phyloP scores from a whole-genome alignment of 2,113 vertebrate genomes.

The Geococcyx californianus region DNA sequence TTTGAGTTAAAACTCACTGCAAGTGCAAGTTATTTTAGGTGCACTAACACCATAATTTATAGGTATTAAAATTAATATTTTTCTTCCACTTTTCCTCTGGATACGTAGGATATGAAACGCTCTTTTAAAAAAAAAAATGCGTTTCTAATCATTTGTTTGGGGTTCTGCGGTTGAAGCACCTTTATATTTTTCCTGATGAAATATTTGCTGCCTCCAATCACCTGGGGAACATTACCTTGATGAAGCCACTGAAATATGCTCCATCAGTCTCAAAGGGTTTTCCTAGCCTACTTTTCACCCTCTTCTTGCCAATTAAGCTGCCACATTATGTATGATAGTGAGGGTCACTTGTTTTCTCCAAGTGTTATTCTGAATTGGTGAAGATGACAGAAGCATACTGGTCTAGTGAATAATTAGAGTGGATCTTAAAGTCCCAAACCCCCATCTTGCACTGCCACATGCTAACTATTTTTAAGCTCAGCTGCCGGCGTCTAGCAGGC shows the following conservation, averaged over 20 bases:
- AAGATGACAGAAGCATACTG: conserved; percentile 87
- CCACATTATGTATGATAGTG: conserved; percentile 96
- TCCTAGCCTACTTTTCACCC: conserved; percentile 85
- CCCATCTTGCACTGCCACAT: conserved; percentile 81
- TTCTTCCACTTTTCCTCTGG: conserved; percentile 76
- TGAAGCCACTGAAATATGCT: conserved; percentile 91
- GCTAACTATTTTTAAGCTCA: conserved; percentile 85
- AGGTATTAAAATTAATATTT: conserved; percentile 84
- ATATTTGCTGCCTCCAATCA: conserved; percentile 90
- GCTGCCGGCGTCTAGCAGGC: conserved; percentile 32
- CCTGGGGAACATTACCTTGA: conserved; percentile 91
- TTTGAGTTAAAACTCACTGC: conserved; percentile 81
- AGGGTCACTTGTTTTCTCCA: conserved; percentile 86
- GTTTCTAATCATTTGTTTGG: conserved; percentile 73
- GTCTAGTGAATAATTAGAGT: conserved; percentile 91
- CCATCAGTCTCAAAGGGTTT: conserved; percentile 89
- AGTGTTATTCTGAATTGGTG: conserved; percentile 80
- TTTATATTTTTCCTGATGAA: conserved; percentile 82
- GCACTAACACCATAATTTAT: conserved; percentile 77
- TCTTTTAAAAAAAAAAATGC: conserved; percentile 70
- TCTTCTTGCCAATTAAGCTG: conserved; percentile 93
- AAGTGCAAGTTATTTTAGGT: conserved; percentile 79
- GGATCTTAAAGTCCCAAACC: conserved; percentile 87
- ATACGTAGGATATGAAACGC: conserved; percentile 77
- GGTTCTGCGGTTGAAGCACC: conserved; percentile 80